Conservation (phyloP, 2,797 vertebrate genomes). For the Crenichthys baileyi region DNA sequence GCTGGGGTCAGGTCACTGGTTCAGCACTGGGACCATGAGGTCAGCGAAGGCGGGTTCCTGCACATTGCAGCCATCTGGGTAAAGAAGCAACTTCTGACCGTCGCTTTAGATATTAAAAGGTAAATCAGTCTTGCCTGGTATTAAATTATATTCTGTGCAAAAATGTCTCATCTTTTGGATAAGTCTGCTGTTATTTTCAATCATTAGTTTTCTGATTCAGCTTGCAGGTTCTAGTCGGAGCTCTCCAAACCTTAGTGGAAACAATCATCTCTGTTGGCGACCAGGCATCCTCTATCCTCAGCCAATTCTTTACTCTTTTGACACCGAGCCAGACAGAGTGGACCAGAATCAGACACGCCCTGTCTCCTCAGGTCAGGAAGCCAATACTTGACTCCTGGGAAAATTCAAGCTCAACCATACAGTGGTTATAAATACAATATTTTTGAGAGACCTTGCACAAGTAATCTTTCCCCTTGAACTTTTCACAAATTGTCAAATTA, state of each 20-base stretch:
- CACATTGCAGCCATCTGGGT: slow-evolving; percentile 88
- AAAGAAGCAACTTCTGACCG: slow-evolving; percentile 85
- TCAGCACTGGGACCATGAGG: slow-evolving; percentile 73
- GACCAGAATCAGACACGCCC: slow-evolving; percentile 82
- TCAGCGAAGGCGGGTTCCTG: slow-evolving; percentile 86
- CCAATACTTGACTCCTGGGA: not conserved
- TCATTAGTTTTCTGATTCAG: slow-evolving; percentile 73
- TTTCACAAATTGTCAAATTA: not conserved
- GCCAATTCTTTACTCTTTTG: slow-evolving; percentile 79
- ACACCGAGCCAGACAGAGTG: slow-evolving; percentile 85
- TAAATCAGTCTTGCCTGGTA: slow-evolving; percentile 54
- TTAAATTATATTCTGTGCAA: not conserved
- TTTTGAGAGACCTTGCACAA: not conserved
- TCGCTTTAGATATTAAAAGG: slow-evolving; percentile 86
- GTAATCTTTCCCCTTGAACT: not conserved
- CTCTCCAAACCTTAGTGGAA: slow-evolving; percentile 83
- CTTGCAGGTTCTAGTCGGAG: slow-evolving; percentile 87
- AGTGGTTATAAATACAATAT: not conserved
- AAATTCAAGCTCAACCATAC: not conserved
- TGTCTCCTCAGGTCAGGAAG: slow-evolving; percentile 86
- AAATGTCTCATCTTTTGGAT: not conserved
- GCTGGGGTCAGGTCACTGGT: slow-evolving; percentile 88
- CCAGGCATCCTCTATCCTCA: slow-evolving; percentile 68
- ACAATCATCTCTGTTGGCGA: slow-evolving; percentile 78
- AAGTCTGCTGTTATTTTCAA: not conserved